phyloP scores from a whole-genome alignment of 2,888 invertebrate genomes.

The Drosophila percnosoma region DNA sequence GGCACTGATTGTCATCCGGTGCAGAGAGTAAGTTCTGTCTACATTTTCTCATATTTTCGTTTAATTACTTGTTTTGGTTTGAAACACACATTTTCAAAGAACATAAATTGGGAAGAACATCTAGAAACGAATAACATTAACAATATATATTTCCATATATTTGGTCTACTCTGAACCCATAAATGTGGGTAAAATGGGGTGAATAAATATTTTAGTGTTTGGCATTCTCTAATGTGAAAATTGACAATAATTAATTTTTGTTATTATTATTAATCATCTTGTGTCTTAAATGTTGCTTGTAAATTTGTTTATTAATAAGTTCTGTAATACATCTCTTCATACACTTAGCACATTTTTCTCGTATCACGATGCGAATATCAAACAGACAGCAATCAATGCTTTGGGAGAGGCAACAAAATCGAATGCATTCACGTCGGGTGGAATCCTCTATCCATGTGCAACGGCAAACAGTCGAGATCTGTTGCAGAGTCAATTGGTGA shows the following conservation, averaged over 20 bases:
- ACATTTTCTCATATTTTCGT: not conserved
- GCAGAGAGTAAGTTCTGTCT: conserved; percentile 88
- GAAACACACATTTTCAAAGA: not conserved
- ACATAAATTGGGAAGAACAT: not conserved
- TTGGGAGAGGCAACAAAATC: conserved; percentile 86
- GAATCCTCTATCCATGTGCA: conserved; percentile 87
- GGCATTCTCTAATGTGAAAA: not conserved
- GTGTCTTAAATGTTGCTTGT: not conserved
- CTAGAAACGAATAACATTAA: not conserved
- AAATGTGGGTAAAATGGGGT: not conserved
- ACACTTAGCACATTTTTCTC: conserved; percentile 82
- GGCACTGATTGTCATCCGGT: conserved; percentile 91
- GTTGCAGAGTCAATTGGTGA: conserved; percentile 85
- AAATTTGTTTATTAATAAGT: not conserved
- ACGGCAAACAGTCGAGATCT: conserved; percentile 85
- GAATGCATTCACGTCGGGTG: conserved; percentile 85
- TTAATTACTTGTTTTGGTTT: not conserved
- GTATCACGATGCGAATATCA: conserved; percentile 85
- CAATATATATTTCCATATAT: not conserved
- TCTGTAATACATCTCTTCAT: not conserved
- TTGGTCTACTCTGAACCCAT: not conserved
- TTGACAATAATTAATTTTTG: not conserved
- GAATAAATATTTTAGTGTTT: not conserved
- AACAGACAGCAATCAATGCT: conserved; percentile 87
- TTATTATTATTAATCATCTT: not conserved